Evolutionary conservation across 1,140 invertebrate species (phyloP).

Genomic region (Idris sp.): DNA sequence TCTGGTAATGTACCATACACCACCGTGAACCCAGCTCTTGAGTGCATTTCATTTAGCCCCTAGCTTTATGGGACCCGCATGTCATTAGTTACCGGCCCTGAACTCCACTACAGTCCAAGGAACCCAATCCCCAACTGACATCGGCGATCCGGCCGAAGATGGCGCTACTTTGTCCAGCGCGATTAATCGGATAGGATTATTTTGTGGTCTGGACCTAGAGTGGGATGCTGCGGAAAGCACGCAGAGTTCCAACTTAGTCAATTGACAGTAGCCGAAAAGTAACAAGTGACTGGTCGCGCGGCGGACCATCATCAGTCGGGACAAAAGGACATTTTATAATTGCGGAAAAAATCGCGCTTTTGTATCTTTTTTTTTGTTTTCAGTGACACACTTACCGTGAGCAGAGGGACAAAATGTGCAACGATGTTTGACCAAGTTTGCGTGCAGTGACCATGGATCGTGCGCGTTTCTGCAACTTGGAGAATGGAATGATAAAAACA

Average conservation of each 20-base stretch:
- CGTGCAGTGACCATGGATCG: constrained; percentile 26
- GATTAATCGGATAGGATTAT: constrained; percentile 41
- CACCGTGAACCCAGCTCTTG: too few species aligned
- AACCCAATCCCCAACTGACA: constrained; percentile 10
- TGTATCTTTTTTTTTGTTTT: constrained; percentile 31
- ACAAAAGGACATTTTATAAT: too few species aligned
- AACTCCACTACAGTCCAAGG: constrained; percentile 44
- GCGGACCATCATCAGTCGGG: not conserved
- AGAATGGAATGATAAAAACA: constrained; percentile 33
- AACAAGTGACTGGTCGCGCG: constrained; percentile 39
- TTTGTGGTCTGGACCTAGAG: constrained; percentile 31
- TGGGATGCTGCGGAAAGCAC: constrained; percentile 65
- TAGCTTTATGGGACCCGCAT: constrained; percentile 21
- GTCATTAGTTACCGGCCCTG: constrained; percentile 38
- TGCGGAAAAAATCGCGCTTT: too few species aligned
- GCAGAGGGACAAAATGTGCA: too few species aligned
- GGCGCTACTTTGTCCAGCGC: constrained; percentile 34
- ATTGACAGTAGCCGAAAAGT: constrained; percentile 74
- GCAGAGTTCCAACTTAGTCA: constrained; percentile 66
- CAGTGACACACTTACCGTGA: constrained; percentile 51
- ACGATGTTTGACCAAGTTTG: constrained; percentile 5
- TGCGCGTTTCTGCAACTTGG: constrained; percentile 21
- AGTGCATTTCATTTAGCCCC: not conserved
- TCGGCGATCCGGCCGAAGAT: constrained; percentile 26
- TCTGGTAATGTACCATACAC: too few species aligned